phyloP scores from a whole-genome alignment of 2,888 invertebrate genomes.

The Sepiola atlantica region DNA sequence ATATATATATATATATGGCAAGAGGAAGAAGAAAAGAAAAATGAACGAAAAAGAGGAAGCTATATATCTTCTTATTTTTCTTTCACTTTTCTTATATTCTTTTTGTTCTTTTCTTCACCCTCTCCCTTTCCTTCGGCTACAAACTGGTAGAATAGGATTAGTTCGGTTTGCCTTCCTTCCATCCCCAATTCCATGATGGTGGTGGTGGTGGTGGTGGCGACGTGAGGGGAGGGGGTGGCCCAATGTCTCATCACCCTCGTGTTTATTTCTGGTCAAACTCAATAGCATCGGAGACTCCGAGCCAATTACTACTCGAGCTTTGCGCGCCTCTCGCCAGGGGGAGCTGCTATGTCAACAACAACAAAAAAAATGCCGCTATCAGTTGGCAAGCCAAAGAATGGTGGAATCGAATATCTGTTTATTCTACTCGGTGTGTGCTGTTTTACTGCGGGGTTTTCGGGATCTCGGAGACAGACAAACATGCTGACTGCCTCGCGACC shows the following conservation, averaged over 20 bases:
- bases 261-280: slow-evolving; percentile 32
- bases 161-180: not conserved
- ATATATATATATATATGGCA: too few species aligned
- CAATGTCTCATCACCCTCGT: slow-evolving; percentile 3
- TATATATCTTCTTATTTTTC: too few species aligned
- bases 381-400: slow-evolving; percentile 9
- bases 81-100: too few species aligned
- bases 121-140: not conserved
- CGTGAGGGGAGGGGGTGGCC: not conserved
- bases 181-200: not conserved
- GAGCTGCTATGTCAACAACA: slow-evolving; percentile 8
- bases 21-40: too few species aligned
- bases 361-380: not conserved
- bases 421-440: not conserved
- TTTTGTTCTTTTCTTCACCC: not conserved
- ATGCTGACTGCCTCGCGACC: slow-evolving; percentile 12
- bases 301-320: slow-evolving; percentile 20
- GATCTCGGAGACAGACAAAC: slow-evolving; percentile 32
- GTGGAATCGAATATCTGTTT: slow-evolving; percentile 32
- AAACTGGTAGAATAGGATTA: slow-evolving; percentile 16
- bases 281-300: slow-evolving; percentile 4
- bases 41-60: too few species aligned
- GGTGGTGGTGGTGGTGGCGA: not conserved
- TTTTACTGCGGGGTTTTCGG: not conserved
- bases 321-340: slow-evolving; percentile 22